These are phyloP conservation scores for Drosophila serrata DNA, from an alignment of 1,140 invertebrate species.

Conservation along the genomic window DNA sequence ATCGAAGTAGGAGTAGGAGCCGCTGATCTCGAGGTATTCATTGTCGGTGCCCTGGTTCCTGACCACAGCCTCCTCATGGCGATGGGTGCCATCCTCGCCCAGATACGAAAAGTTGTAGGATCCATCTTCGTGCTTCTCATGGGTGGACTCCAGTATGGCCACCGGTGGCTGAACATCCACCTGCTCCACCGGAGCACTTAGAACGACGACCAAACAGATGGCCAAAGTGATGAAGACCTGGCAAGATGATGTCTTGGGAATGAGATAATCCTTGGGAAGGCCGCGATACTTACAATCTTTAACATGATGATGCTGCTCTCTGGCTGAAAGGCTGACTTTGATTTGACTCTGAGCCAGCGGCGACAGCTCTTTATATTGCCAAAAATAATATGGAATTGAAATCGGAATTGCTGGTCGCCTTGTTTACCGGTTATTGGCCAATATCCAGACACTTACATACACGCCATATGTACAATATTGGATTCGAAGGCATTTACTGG, in stretches of 20 bases:
- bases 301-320: slow-evolving; percentile 52
- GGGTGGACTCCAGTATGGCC: slow-evolving; percentile 68
- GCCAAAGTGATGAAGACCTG: slow-evolving; percentile 51
- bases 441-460: slow-evolving; percentile 36
- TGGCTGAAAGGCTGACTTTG: slow-evolving; percentile 33
- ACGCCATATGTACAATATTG: slow-evolving; percentile 40
- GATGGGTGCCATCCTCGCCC: slow-evolving; percentile 73
- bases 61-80: slow-evolving; percentile 68
- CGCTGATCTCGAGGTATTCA: slow-evolving; percentile 70
- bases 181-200: slow-evolving; percentile 48
- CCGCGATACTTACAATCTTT: slow-evolving; percentile 62
- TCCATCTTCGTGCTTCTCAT: slow-evolving; percentile 71
- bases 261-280: slow-evolving; percentile 34
- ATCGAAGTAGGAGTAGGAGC: slow-evolving; percentile 77
- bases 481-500: slow-evolving; percentile 48
- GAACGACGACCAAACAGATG: slow-evolving; percentile 36
- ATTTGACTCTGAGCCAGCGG: slow-evolving; percentile 51
- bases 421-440: slow-evolving; percentile 70
- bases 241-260: not conserved
- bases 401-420: slow-evolving; percentile 46
- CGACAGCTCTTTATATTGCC: slow-evolving; percentile 61
- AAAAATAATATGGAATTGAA: slow-evolving; percentile 39
- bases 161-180: slow-evolving; percentile 39
- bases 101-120: slow-evolving; percentile 77
- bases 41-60: slow-evolving; percentile 67